Conservation (phyloP, 2,888 invertebrate species). For the Pemphredon lugubris region DNA sequence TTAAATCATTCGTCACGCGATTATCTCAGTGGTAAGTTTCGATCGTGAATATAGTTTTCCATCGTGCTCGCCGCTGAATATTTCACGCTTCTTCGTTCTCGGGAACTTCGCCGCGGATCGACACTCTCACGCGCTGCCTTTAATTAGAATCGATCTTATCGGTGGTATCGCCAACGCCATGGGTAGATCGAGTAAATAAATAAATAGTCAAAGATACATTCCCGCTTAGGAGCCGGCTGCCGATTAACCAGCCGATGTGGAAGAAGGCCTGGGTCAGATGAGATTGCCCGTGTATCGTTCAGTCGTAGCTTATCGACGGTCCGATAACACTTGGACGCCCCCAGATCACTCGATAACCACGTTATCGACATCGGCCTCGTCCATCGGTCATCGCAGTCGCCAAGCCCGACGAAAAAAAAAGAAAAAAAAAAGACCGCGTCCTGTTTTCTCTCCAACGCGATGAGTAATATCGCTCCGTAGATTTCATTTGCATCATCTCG, state of each 20-base stretch:
- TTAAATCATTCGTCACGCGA: too few relatives aligned
- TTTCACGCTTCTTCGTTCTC: too few relatives aligned
- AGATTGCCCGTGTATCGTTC: slow-evolving; percentile 76
- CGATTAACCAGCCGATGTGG: slow-evolving; percentile 54
- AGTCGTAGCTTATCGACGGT: slow-evolving; percentile 70
- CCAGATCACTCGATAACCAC: slow-evolving; percentile 80
- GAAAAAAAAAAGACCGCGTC: slow-evolving; percentile 62
- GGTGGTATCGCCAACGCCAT: background rate
- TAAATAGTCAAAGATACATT: slow-evolving; percentile 34
- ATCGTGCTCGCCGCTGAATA: too few relatives aligned
- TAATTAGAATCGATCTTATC: slow-evolving; percentile 24
- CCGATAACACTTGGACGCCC: slow-evolving; percentile 80
- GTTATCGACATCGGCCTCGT: slow-evolving; percentile 75
- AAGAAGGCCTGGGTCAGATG: slow-evolving; percentile 77
- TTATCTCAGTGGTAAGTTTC: too few relatives aligned
- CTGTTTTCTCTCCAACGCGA: slow-evolving; percentile 17
- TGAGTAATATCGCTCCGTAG: background rate
- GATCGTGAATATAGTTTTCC: too few relatives aligned
- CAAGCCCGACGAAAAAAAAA: slow-evolving; percentile 55
- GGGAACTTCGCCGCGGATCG: too few relatives aligned
- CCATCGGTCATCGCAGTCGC: slow-evolving; percentile 70
- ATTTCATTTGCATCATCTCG: slow-evolving; percentile 22
- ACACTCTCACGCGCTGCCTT: too few relatives aligned
- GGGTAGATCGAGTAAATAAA: slow-evolving; percentile 11
- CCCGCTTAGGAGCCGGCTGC: slow-evolving; percentile 13